phyloP scores from a whole-genome alignment of 92 coral and sea anemone species.

The Paragorgia papillata region DNA sequence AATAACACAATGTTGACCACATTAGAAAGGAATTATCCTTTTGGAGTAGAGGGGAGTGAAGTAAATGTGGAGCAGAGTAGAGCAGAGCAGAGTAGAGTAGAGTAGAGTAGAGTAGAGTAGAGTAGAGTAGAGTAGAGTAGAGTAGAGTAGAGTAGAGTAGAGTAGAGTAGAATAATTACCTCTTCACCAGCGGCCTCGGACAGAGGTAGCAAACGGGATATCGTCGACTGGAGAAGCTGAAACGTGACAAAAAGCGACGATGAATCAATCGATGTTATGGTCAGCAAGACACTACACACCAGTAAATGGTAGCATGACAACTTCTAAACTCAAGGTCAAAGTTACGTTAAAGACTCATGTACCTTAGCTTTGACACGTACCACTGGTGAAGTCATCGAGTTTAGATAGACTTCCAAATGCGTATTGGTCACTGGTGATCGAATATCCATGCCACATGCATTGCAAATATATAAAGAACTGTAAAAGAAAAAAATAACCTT shows the following conservation, averaged over 20 bases:
- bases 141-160: too few species aligned
- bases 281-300: too few species aligned
- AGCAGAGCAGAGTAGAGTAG: too few species aligned
- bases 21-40: too few species aligned
- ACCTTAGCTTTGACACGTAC: constrained; percentile 26
- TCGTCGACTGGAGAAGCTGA: constrained; percentile 34
- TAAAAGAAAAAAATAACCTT: background rate
- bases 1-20: too few species aligned
- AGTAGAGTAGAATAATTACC: too few species aligned
- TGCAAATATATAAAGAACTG: constrained; percentile 23
- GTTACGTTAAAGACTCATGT: background rate
- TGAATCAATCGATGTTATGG: background rate
- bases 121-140: too few species aligned
- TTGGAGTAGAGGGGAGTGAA: too few species aligned
- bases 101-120: too few species aligned
- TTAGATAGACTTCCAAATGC: constrained; percentile 27
- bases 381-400: background rate
- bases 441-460: constrained; percentile 21
- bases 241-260: background rate
- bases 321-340: too few species aligned
- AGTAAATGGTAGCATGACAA: too few species aligned
- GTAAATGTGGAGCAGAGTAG: too few species aligned
- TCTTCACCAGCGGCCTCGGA: constrained; percentile 5
- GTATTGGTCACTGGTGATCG: constrained; percentile 13
- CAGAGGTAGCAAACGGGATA: constrained; percentile 6